phyloP scores from a whole-genome alignment of 2,113 vertebrate species.

The Bombycilla garrulus region DNA sequence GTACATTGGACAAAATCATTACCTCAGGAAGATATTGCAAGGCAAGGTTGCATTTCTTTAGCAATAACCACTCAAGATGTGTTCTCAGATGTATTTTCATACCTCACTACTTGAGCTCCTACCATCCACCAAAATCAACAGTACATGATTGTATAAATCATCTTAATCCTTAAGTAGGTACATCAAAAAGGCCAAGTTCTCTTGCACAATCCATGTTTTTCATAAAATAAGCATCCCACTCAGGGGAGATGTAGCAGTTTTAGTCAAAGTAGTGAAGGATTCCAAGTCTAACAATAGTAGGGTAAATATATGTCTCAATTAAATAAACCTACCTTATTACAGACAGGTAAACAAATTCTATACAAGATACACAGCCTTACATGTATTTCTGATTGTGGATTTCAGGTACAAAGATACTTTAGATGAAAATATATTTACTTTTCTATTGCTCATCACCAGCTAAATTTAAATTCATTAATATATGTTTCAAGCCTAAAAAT shows the following conservation, averaged over 20 bases:
- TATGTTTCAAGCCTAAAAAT: background rate
- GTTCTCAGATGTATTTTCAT: background rate
- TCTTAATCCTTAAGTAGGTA: background rate
- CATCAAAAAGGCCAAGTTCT: background rate
- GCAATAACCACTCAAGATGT: background rate
- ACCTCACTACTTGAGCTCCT: background rate
- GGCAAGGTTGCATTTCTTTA: background rate
- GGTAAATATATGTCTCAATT: background rate
- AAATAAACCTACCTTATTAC: background rate
- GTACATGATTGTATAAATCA: background rate
- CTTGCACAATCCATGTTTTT: background rate
- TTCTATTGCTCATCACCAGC: background rate
- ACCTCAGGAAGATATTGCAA: background rate
- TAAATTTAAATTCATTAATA: background rate
- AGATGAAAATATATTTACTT: background rate
- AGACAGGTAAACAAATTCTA: background rate
- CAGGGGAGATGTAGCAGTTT: background rate
- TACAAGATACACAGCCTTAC: background rate
- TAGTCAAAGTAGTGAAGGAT: background rate
- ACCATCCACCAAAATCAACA: background rate
- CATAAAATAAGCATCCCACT: background rate
- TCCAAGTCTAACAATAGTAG: background rate
- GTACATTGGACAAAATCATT: background rate
- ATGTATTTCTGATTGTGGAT: background rate
- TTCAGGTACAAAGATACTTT: background rate